Percentiles rank a stretch among this genome's conserved stretches.
These are phyloP conservation scores for Garra rufa DNA, from an alignment of 2,113 vertebrate species.

Conservation along the genomic window DNA sequence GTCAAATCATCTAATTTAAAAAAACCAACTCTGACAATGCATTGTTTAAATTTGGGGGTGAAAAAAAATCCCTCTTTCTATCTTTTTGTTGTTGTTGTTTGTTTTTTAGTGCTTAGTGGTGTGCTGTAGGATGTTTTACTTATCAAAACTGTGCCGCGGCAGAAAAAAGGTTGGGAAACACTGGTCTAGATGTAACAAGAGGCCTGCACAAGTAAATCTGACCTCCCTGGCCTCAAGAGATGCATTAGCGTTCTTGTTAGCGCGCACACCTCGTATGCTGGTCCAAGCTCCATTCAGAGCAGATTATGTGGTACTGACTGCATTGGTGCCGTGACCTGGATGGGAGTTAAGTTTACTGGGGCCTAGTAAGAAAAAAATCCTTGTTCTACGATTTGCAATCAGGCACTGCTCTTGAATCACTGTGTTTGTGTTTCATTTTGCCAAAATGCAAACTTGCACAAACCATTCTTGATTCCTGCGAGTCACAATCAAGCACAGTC, in stretches of 20 bases:
- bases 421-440: neutral
- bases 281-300: neutral
- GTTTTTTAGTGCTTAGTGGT: too few species aligned
- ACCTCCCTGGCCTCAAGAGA: neutral
- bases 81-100: too few species aligned
- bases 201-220: neutral
- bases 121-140: too few species aligned
- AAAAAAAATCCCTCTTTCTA: too few species aligned
- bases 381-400: constrained; percentile 4
- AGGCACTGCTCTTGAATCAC: neutral
- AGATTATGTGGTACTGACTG: neutral
- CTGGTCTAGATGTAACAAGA: neutral
- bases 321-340: neutral
- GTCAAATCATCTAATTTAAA: too few species aligned
- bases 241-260: too few species aligned
- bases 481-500: neutral
- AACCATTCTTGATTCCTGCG: neutral
- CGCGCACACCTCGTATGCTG: neutral
- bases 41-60: too few species aligned
- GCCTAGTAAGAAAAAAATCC: too few species aligned
- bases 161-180: too few species aligned
- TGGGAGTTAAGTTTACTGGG: neutral
- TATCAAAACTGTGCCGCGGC: too few species aligned
- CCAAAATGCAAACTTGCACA: neutral
- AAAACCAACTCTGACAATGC: too few species aligned